Percentiles rank a stretch among this genome's conserved stretches.
Evolutionary conservation across 2,797 vertebrate genomes (phyloP).

Genomic region (Serranus cabrilla): DNA sequence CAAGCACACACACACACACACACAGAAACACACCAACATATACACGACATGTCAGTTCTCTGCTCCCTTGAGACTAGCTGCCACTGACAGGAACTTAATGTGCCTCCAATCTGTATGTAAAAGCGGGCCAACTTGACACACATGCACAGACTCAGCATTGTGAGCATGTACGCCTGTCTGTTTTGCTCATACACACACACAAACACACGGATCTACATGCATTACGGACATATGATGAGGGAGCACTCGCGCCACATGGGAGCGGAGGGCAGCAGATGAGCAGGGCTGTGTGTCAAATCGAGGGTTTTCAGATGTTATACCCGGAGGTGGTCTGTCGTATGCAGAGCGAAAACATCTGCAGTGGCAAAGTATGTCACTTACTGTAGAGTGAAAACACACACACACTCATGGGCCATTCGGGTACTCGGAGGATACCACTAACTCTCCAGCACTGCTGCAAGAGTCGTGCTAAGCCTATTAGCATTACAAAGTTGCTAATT

Average conservation of each 20-base stretch:
- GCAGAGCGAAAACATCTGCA: constrained; percentile 71
- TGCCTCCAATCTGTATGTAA: constrained; percentile 60
- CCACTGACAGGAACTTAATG: constrained; percentile 61
- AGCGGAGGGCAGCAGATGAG: constrained; percentile 50
- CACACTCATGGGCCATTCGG: constrained; percentile 4
- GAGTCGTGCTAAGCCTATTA: constrained; percentile 56
- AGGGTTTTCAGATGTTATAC: constrained; percentile 66
- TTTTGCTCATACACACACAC: constrained; percentile 20
- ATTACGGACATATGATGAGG: constrained; percentile 25
- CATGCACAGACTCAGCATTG: constrained; percentile 29
- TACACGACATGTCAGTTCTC: constrained; percentile 25
- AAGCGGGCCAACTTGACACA: constrained; percentile 42
- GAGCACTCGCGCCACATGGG: neutral
- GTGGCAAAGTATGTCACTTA: constrained; percentile 43
- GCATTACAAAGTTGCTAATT: constrained; percentile 55
- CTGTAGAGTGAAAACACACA: constrained; percentile 32
- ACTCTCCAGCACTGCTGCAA: constrained; percentile 31
- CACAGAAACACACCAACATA: constrained; percentile 15
- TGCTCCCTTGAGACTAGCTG: constrained; percentile 49
- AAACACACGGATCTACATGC: constrained; percentile 27
- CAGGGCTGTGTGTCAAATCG: constrained; percentile 46
- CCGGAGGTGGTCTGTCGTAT: constrained; percentile 53
- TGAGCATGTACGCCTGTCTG: constrained; percentile 24
- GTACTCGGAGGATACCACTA: constrained; percentile 36
- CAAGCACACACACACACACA: constrained; percentile 11